Base-by-base conservation (phyloP, 2,888 invertebrate species). In the Plusia festucae region DNA sequence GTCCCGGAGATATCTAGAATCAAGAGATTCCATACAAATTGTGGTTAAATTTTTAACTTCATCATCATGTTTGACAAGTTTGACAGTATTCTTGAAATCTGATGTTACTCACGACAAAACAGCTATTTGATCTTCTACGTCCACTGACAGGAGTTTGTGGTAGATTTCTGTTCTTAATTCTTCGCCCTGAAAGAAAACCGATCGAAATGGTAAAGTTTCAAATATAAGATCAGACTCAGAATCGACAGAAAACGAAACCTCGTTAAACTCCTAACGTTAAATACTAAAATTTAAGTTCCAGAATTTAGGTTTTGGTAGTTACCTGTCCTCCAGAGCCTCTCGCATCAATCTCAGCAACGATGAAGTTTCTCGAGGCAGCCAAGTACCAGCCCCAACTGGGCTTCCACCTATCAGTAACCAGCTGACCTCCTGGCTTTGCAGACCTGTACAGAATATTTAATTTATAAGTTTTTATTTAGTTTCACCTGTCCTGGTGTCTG, bases 271-370 rank as follows among this genome's bases (percentile, higher is more conserved):
- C n/a, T n/a, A n/a, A n/a, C n/a, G n/a, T n/a, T n/a, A n/a, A n/a
- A n/a, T n/a, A n/a, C n/a, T n/a, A n/a, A n/a, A n/a, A n/a, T n/a
- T n/a, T n/a, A 11, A 6, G 53, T 32, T 15, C 2, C 18, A 20
- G 20, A 24, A 9, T 1, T 30, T 1, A 30, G 1, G 2, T 30
- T 30, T 22, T 40, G 0, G 20, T 15, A 18, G 2, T 22, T 59
- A 95, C 95, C 91, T 95, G 95, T 78, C 96, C 97, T 0, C 97
- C 98, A 1, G 98, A 97, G 7, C 99, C 99, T 40, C 99, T 95
- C 0, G 98, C 99, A 91, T 99, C 99, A 60, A 99, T 98, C 88
- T 97, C 97, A 0, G 98, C 98, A 32, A 98, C 97, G 72, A 99
- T 97, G 86, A 98, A 97, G 88, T 97, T 97, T 75, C 97, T 96